Percentiles rank a stretch among this genome's conserved stretches.
These are phyloP conservation scores for Mantis religiosa DNA, from an alignment of 2,888 invertebrate genomes.

Conservation along the genomic window DNA sequence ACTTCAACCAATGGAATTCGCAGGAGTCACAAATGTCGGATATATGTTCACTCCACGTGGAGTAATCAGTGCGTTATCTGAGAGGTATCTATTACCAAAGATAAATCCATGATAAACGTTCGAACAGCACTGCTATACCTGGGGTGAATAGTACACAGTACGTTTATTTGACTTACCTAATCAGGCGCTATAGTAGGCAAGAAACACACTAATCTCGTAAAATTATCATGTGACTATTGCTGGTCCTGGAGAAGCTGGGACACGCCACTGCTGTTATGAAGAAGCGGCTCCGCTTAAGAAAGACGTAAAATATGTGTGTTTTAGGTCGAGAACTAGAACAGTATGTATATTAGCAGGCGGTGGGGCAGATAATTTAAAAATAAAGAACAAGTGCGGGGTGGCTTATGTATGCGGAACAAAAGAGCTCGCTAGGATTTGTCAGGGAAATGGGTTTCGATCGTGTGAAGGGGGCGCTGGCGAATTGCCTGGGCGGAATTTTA, in stretches of 20 bases:
- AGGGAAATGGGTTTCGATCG: constrained; percentile 24
- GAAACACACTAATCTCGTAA: too few relatives aligned
- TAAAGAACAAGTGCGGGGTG: constrained; percentile 20
- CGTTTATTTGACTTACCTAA: too few relatives aligned
- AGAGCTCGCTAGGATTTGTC: constrained; percentile 25
- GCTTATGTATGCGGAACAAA: constrained; percentile 21
- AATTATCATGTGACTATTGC: too few relatives aligned
- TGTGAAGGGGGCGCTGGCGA: not conserved
- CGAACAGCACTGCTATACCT: rapidly evolving
- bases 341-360: not conserved
- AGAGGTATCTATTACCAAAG: too few relatives aligned
- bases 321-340: not conserved
- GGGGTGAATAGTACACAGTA: too few relatives aligned
- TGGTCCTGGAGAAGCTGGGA: not conserved
- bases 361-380: constrained; percentile 20
- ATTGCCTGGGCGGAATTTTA: constrained; percentile 26
- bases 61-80: too few relatives aligned
- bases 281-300: not conserved
- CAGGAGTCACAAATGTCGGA: too few relatives aligned
- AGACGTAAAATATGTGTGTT: constrained; percentile 8
- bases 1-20: too few relatives aligned
- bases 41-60: too few relatives aligned
- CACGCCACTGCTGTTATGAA: not conserved
- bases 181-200: too few relatives aligned
- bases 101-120: too few relatives aligned